A percentile compares a stretch with the other conserved stretches of the same genome.
These are phyloP conservation scores for Montipora foliosa DNA, from an alignment of 64 coral and sea anemone genomes.

Conservation along the genomic window DNA sequence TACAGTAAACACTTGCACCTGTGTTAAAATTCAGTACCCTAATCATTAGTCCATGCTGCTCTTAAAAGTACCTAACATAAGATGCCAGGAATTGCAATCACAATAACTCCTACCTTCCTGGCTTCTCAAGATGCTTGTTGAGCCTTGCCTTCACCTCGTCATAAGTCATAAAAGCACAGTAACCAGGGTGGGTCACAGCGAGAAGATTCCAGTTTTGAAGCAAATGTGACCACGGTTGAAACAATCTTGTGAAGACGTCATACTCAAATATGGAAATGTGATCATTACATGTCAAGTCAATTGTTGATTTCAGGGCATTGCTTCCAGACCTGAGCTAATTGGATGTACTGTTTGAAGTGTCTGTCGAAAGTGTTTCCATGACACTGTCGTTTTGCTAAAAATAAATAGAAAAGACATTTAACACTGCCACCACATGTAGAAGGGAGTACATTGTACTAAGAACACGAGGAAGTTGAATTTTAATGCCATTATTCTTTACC, in stretches of 20 bases:
- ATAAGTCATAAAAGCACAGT: slow-evolving; percentile 99
- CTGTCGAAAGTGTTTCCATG: slow-evolving; percentile 96
- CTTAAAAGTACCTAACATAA: not conserved
- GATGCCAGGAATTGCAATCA: not conserved
- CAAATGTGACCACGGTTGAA: slow-evolving; percentile 96
- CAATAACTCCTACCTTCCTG: slow-evolving; percentile 78
- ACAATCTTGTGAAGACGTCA: slow-evolving; percentile 97
- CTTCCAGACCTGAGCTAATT: slow-evolving; percentile 94
- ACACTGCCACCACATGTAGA: not conserved
- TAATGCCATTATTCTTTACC: too few species aligned
- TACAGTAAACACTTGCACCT: too few species aligned
- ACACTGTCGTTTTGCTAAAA: slow-evolving; percentile 81
- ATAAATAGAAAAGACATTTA: not conserved
- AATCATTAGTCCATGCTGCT: too few species aligned
- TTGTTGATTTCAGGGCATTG: slow-evolving; percentile 98
- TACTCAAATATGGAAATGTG: slow-evolving; percentile 99
- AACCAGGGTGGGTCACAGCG: slow-evolving; percentile 97
- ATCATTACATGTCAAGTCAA: slow-evolving; percentile 96
- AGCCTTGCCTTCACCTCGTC: slow-evolving; percentile 98
- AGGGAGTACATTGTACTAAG: too few species aligned
- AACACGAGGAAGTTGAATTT: too few species aligned
- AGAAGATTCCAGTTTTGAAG: slow-evolving; percentile 99
- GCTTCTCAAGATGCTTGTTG: slow-evolving; percentile 77
- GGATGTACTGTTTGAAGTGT: slow-evolving; percentile 84
- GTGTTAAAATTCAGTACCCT: too few species aligned